A percentile compares a stretch with the other conserved stretches of the same genome.
Evolutionary conservation across 2,797 vertebrate genomes (phyloP).

Genomic region (Sylvia borin): DNA sequence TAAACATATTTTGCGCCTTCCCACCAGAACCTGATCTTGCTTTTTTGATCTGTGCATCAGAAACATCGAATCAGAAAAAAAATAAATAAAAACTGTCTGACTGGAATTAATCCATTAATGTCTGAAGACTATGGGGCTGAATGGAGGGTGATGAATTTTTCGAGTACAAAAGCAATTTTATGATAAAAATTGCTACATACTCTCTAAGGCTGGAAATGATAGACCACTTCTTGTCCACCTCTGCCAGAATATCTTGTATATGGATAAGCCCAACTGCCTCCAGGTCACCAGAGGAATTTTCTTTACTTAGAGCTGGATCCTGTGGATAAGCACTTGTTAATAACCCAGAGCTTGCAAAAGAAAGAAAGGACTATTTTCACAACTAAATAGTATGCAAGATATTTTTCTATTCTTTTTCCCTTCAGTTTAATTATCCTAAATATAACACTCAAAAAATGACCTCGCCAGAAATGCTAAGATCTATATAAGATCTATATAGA

Average conservation of each 20-base stretch:
- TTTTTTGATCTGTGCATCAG: not conserved
- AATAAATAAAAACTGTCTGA: not conserved
- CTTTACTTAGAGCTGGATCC: not conserved
- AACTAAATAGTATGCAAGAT: not conserved
- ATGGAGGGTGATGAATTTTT: not conserved
- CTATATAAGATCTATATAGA: too few relatives aligned
- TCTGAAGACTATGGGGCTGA: not conserved
- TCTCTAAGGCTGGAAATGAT: not conserved
- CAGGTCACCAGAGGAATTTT: not conserved
- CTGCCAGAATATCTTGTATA: not conserved
- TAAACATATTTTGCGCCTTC: not conserved
- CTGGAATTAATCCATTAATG: not conserved
- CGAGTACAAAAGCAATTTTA: not conserved
- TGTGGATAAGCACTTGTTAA: not conserved
- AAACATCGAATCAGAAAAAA: not conserved
- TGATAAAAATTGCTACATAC: not conserved
- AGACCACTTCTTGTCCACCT: not conserved
- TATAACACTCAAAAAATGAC: not conserved
- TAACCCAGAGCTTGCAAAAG: not conserved
- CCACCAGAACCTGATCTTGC: not conserved
- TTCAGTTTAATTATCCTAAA: not conserved
- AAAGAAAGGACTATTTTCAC: not conserved
- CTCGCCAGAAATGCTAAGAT: not conserved
- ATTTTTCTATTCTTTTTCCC: not conserved
- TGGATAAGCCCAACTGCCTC: not conserved